Evolutionary conservation across 2,888 invertebrate species (phyloP), one percentile per base, ranked within the genome.

Genomic region (Ennomos erosarius): DNA sequence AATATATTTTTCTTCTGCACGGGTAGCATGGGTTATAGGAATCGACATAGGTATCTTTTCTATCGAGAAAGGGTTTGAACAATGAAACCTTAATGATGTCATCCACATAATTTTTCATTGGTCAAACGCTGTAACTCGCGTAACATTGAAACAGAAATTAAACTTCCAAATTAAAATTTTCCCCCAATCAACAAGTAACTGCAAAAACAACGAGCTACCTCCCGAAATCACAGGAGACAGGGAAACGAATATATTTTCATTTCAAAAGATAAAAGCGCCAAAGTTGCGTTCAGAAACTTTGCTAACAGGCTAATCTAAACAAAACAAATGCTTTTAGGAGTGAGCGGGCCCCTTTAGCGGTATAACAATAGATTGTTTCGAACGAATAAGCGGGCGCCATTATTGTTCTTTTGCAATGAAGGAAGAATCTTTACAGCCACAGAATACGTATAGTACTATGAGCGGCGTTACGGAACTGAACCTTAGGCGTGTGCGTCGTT

Each of bases 301-400:
- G 74, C 74, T 78, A 81, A 75, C 73, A 69, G 73, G 71, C 74
- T 76, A 81, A 80, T 81, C 77, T 78, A 68, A 74, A 72, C 71
- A 73, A 73, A 81, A 80, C 75, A 76, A 78, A 79, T 74, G 78
- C 69, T 64, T 65, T 63, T 56, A 53, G 64, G 55, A 16, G 36
- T 59, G 49, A 46, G 44, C 12, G 38, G 42, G 44, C 40, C 38
- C 49, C 42, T 45, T 57, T 50, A 49, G 36, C 38, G 45, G 47
- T 40, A 43, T 44, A 50, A 59, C 59, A 59, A 59, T 59, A 42
- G 46, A 59, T 40, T 49, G 48, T 35, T 47, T 47, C 26, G 26
- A 26, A 26, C 26, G 26, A 26, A 47, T 13, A 37, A 10, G 8
- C 36, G 47, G 47, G 11, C 3, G 16, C 16, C 12, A 36, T 47